phyloP scores from a whole-genome alignment of 2,113 vertebrate species.

The Hemibagrus wyckioides region DNA sequence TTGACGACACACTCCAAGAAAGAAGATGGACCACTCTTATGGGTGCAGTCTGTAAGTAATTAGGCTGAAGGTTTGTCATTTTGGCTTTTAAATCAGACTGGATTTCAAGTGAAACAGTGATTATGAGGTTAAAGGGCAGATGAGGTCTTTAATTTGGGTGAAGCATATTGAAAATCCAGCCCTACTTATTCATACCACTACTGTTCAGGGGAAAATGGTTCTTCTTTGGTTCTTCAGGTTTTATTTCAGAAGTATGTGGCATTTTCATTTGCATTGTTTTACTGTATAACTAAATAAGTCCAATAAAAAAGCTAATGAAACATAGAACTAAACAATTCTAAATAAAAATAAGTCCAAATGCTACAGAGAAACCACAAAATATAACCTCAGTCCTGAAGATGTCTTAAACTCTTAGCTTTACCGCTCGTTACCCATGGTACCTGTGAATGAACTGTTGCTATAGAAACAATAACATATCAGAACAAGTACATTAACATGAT shows the following conservation, averaged over 20 bases:
- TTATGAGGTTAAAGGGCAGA: background rate
- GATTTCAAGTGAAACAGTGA: background rate
- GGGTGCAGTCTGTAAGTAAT: background rate
- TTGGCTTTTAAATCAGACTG: background rate
- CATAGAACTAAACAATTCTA: background rate
- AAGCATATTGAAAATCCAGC: background rate
- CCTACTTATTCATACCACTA: background rate
- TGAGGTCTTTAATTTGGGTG: constrained; percentile 7
- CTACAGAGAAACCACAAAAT: too few relatives aligned
- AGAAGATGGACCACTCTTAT: background rate
- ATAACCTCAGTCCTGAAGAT: too few relatives aligned
- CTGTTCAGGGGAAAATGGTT: background rate
- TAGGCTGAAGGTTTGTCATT: constrained; percentile 12
- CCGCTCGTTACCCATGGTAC: too few relatives aligned
- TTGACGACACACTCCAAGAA: background rate
- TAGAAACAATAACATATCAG: background rate
- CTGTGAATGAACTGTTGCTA: background rate
- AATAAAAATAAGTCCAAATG: too few relatives aligned
- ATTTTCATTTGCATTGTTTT: background rate
- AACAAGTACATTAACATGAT: background rate
- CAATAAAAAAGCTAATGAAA: background rate
- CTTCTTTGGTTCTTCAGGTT: background rate
- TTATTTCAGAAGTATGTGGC: background rate
- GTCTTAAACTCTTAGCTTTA: too few relatives aligned
- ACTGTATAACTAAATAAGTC: background rate